Percentiles rank a stretch among this genome's conserved stretches.
Conservation (phyloP, 2,888 invertebrate genomes). For the Smittia aterrima region DNA sequence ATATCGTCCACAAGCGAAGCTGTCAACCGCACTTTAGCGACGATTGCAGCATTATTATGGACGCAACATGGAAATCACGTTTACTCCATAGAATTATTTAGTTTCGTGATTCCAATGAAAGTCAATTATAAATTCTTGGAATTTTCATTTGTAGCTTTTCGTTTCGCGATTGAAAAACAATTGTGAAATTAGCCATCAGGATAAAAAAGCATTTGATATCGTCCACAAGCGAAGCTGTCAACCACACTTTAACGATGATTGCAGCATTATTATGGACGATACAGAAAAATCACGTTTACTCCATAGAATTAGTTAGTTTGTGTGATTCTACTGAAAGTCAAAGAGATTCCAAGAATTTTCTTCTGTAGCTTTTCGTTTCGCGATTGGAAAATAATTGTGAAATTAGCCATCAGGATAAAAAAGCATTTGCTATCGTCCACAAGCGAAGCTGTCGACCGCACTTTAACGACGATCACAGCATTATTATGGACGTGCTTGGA, state of each 20-base stretch:
- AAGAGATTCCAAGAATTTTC: neutral
- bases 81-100: neutral
- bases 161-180: conserved; percentile 37
- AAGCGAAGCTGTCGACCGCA: conserved; percentile 48
- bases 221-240: conserved; percentile 51
- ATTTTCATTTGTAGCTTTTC: conserved; percentile 25
- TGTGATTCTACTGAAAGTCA: no score
- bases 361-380: conserved; percentile 35
- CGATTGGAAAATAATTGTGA: conserved; percentile 35
- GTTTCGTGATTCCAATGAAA: no score
- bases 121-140: neutral
- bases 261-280: conserved; percentile 51
- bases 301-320: no score
- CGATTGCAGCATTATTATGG: conserved; percentile 50
- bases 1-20: conserved; percentile 52
- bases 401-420: conserved; percentile 39
- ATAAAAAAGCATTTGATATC: conserved; percentile 45
- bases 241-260: conserved; percentile 44
- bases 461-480: conserved; percentile 46
- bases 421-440: conserved; percentile 48
- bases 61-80: conserved; percentile 43
- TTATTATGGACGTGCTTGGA: conserved; percentile 49
- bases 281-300: neutral
- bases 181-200: conserved; percentile 38
- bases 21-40: conserved; percentile 44